A percentile compares a stretch with the other conserved stretches of the same genome.
Conservation (phyloP, 2,797 vertebrate genomes). For the Threskiornis aethiopicus region DNA sequence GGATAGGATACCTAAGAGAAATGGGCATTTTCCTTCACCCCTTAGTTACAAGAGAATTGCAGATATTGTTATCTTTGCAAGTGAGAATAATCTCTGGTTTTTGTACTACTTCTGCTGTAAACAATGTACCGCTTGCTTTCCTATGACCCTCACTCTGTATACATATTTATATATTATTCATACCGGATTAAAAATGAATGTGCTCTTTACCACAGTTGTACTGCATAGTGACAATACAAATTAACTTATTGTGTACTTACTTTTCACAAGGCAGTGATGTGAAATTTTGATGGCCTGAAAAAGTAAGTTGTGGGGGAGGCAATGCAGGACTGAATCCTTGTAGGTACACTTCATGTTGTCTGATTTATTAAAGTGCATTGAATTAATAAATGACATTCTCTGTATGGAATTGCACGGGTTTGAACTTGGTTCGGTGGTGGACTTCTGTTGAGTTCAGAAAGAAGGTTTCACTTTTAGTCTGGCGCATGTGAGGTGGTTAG, state of each 20-base stretch:
- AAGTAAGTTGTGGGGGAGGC: slow-evolving; percentile 53
- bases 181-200: slow-evolving; percentile 84
- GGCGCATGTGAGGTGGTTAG: not conserved
- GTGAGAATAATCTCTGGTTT: slow-evolving; percentile 73
- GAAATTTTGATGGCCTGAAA: slow-evolving; percentile 76
- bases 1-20: slow-evolving; percentile 61
- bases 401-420: not conserved
- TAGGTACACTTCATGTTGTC: slow-evolving; percentile 30
- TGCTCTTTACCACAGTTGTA: slow-evolving; percentile 80
- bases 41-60: slow-evolving; percentile 63
- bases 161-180: slow-evolving; percentile 87
- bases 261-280: slow-evolving; percentile 79
- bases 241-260: slow-evolving; percentile 85
- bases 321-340: slow-evolving; percentile 4
- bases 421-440: not conserved
- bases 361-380: slow-evolving; percentile 46
- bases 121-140: slow-evolving; percentile 73
- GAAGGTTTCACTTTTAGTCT: not conserved
- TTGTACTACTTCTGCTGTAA: slow-evolving; percentile 71
- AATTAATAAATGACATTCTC: slow-evolving; percentile 44
- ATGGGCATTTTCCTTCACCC: slow-evolving; percentile 51
- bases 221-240: slow-evolving; percentile 82
- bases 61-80: slow-evolving; percentile 69
- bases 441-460: not conserved
- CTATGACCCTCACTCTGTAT: slow-evolving; percentile 78